phyloP scores from a whole-genome alignment of 2,113 vertebrate species.

The Solea solea region DNA sequence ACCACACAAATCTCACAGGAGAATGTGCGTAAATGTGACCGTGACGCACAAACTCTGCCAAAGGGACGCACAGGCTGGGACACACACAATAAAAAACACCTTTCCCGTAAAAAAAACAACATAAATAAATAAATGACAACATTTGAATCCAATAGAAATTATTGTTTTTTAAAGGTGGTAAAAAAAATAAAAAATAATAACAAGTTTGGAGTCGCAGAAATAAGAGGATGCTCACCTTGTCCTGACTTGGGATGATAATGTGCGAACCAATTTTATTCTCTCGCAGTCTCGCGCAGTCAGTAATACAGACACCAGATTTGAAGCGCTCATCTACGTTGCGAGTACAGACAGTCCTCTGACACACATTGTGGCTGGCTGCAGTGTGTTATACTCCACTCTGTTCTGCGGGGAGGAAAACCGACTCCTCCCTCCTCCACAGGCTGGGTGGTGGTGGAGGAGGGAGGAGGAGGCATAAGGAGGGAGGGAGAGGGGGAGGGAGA shows the following conservation, averaged over 20 bases:
- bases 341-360: conserved; percentile 79
- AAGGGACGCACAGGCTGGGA: background rate
- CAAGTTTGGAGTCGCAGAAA: background rate
- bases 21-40: conserved; percentile 66
- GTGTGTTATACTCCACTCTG: conserved; percentile 67
- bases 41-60: conserved; percentile 43
- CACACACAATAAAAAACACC: background rate
- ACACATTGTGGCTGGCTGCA: conserved; percentile 69
- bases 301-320: conserved; percentile 64
- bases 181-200: background rate
- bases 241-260: conserved; percentile 36
- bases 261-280: conserved; percentile 54
- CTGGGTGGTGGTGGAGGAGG: conserved; percentile 18
- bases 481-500: conserved; percentile 9
- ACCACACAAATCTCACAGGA: conserved; percentile 48
- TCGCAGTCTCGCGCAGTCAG: conserved; percentile 52
- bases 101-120: conserved; percentile 6
- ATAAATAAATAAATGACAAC: conserved; percentile 26
- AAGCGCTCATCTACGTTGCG: conserved; percentile 75
- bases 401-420: conserved; percentile 49
- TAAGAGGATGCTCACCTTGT: conserved; percentile 64
- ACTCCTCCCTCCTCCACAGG: conserved; percentile 70
- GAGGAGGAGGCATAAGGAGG: conserved; percentile 12
- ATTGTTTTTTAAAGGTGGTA: background rate
- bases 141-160: background rate